Evolutionary conservation across 64 coral and sea anemone species (phyloP), one percentile per base, ranked within the genome.

Genomic region (Stichodactyla helianthus): DNA sequence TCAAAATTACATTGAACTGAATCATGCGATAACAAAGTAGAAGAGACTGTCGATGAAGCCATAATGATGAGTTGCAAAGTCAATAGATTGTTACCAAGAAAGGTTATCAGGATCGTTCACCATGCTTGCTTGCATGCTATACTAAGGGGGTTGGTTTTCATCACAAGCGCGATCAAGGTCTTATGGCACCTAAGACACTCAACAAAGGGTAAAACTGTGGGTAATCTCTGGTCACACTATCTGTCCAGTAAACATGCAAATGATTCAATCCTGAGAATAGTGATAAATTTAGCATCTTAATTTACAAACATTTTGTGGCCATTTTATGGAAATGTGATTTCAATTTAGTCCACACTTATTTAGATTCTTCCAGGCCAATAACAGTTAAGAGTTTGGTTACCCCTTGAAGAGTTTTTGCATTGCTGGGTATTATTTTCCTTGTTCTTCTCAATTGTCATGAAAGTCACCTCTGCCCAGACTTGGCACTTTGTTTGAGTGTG

Each of bases 111-210:
- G 68, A 74, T 74, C 22, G 20, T 74, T 74, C 22, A 27, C 68
- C 68, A 31, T 74, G 68, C 68, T 74, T 74, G 26, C 68, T 27
- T 74, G 68, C 68, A 74, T 74, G 68, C 26, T 74, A 74, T 74
- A 26, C 68, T 74, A 74, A 74, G 68, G 68, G 68, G 68, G 68
- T 74, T 74, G 68, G 68, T 74, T 74, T 74, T 28, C 68, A 25
- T 74, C 68, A 74, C 68, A 74, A 74, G 68, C 68, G 68, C 68
- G 68, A 74, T 74, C 68, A 74, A 74, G 68, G 68, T 74, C 68
- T 74, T 74, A 28, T 74, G 68, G 17, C 27, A 23, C 68, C 68
- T 74, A 74, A 74, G 68, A 74, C 68, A 74, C 68, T 74, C 68
- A 27, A 12, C 68, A 74, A 74, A 74, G 68, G 68, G 68, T 74